phyloP scores from a whole-genome alignment of 2,888 invertebrate genomes.

The Conistra vaccinii region DNA sequence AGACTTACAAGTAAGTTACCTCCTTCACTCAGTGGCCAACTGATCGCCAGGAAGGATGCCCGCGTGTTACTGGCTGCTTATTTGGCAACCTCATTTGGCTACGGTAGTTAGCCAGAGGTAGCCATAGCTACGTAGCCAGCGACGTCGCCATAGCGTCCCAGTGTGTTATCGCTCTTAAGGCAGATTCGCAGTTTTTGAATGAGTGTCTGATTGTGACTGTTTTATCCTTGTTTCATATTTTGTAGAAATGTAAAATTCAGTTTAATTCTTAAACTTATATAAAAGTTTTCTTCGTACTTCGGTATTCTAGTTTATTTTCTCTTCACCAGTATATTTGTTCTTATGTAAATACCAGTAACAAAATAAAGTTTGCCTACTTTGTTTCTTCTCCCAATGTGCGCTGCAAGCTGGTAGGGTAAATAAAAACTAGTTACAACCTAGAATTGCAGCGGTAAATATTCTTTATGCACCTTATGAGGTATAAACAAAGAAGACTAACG shows the following conservation, averaged over 20 bases:
- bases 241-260: neutral
- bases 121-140: too few relatives aligned
- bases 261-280: neutral
- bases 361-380: conserved; percentile 36
- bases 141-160: too few relatives aligned
- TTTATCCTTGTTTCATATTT: neutral
- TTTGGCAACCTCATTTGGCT: too few relatives aligned
- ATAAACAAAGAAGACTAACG: neutral
- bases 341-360: conserved; percentile 26
- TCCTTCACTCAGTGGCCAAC: too few relatives aligned
- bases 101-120: too few relatives aligned
- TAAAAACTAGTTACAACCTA: conserved; percentile 25
- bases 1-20: too few relatives aligned
- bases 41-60: too few relatives aligned
- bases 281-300: neutral
- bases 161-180: too few relatives aligned
- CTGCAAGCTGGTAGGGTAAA: conserved; percentile 21
- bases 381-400: conserved; percentile 8
- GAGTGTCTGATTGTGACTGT: neutral
- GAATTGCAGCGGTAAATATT: conserved; percentile 30
- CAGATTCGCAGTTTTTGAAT: neutral
- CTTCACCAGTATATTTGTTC: neutral
- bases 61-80: too few relatives aligned
- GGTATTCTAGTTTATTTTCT: neutral
- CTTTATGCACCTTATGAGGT: neutral